Base-by-base conservation (phyloP, 2,888 invertebrate species). In the Marasmarcha lunaedactyla region DNA sequence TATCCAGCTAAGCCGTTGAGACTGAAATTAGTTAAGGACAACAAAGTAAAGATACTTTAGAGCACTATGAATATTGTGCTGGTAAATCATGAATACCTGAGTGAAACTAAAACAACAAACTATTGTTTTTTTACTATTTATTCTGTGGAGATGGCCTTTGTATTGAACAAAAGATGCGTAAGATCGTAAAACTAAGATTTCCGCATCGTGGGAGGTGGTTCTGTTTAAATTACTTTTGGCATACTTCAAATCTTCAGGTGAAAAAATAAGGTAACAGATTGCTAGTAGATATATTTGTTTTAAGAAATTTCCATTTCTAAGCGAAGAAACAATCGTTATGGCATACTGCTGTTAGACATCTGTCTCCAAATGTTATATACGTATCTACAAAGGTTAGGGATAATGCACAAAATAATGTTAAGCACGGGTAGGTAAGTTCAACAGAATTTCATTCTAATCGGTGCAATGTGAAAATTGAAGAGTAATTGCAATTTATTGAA, bases 251-350 rank as follows among this genome's bases (percentile, higher is more conserved):
- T 20, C 20, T 42, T 36, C n/a, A 41, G 27, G 33, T 42, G 39
- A 37, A 30, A 11, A 35, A 35, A 43, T 43, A 54, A 50, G 49
- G 55, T 52, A 63, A 71, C 71, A 73, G 70, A 68, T 71, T 70
- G 65, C 68, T 72, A 70, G 66, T 61, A n/a, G 20, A 5, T 20
- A 7, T 20, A 20, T 20, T 20, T 7, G 6, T n/a, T n/a, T 30
- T 7, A 11, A 30, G 3, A n/a, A 30, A 11, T 30, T n/a, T 30
- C 6, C 11, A 30, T 2, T n/a, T 30, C 30, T n/a, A 30, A 30
- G 3, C 30, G 9, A 7, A n/a, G 11, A 30, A 57, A 67, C 68
- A 72, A 74, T 66, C 76, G 73, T 74, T 48, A 70, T 71, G 73
- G 73, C 70, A 71, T 65, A 46, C 49, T 43, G 48, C 48, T 45